A percentile compares a stretch with the other conserved stretches of the same genome.
These are phyloP conservation scores for Oscheius onirici DNA, from an alignment of 2,888 invertebrate species.

Conservation along the genomic window DNA sequence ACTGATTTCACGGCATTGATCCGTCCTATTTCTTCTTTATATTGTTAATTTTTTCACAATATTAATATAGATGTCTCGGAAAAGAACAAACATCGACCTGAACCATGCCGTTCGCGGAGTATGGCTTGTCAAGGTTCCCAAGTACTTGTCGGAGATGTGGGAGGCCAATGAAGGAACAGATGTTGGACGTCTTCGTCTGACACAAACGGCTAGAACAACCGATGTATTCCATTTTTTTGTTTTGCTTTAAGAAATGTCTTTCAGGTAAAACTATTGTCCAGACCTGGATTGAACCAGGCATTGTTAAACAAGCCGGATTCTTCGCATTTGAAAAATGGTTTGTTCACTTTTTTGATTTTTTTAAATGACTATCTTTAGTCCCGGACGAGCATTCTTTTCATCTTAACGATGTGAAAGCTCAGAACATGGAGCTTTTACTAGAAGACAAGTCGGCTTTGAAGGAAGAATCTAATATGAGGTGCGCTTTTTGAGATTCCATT, in stretches of 20 bases:
- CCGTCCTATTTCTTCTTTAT: background rate
- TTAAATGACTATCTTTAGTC: background rate
- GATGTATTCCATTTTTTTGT: constrained; percentile 13
- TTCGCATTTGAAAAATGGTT: background rate
- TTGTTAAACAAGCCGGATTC: background rate
- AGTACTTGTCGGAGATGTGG: constrained; percentile 36
- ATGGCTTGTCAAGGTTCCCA: constrained; percentile 62
- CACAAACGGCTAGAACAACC: background rate
- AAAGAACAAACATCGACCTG: constrained; percentile 47
- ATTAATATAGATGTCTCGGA: constrained; percentile 3
- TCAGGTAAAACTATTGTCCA: constrained; percentile 17
- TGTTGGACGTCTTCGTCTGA: constrained; percentile 25
- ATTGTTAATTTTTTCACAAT: background rate
- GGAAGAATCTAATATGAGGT: constrained; percentile 10
- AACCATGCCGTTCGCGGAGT: constrained; percentile 62
- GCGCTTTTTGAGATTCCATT: background rate
- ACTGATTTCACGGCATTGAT: background rate
- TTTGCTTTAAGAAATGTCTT: too few species aligned
- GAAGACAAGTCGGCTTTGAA: constrained; percentile 65
- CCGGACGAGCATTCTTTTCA: constrained; percentile 31
- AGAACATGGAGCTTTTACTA: constrained; percentile 63
- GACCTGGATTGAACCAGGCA: background rate
- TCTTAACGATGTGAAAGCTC: constrained; percentile 32
- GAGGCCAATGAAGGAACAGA: constrained; percentile 34
- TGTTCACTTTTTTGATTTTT: background rate